Evolutionary conservation across 53 echinoderm and acorn worm species (phyloP), one percentile per base, ranked within the genome.

Genomic region (Astropecten irregularis): DNA sequence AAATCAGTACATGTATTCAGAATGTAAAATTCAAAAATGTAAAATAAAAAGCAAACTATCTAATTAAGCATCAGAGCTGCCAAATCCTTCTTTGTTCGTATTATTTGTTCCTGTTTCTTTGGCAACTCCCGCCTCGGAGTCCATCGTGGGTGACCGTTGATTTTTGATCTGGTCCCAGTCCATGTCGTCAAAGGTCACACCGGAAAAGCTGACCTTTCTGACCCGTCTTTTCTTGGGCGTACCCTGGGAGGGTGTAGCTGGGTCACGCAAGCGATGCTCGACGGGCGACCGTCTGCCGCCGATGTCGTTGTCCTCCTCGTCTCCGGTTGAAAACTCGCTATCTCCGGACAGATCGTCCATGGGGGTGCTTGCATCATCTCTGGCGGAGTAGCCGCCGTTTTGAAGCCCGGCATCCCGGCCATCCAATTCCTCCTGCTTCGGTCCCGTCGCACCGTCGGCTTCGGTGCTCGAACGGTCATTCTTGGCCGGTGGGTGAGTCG

Each of bases 111-210:
- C 56, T 11, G 26, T 56, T 56, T 2, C 3, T 27, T 56, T 56
- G 26, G 25, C 18, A 56, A 21, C 25, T 7, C 4, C 7, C 23
- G 56, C 8, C 25, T 56, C 23, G 56, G 56, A 56, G 26, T 56
- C 56, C 56, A 62, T 34, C 1, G 62, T 62, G 62, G 62, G 13
- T 2, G 62, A 62, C 34, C 34, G 62, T 10, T 34, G 31, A 18
- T 32, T 62, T 15, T 62, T 62, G 62, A 62, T 62, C 9, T 62
- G 32, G 31, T 62, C 62, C 33, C 32, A 31, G 62, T 62, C 34
- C 62, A 62, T 62, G 33, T 62, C 62, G 32, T 62, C 62, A 34
- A 62, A 62, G 14, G 11, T 32, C 34, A 62, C 16, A 31, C 62
- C 62, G 3, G 62, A 11, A 42, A 32, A 31, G 62, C 62, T 62